Evolutionary conservation across 2,888 invertebrate genomes (phyloP).

Genomic region (Xestobium rufovillosum): DNA sequence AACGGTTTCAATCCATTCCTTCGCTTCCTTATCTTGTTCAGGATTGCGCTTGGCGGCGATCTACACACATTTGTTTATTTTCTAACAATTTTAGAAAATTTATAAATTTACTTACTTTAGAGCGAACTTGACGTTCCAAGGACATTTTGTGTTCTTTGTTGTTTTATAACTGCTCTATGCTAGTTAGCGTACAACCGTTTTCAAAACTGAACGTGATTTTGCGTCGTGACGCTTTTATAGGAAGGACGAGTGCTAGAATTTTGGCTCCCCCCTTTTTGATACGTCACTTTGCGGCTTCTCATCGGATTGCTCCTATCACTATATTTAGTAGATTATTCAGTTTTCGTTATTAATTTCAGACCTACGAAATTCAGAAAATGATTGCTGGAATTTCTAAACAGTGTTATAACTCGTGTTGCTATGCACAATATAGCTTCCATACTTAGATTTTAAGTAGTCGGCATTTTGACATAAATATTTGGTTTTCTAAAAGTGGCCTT

Average conservation of each 20-base stretch:
- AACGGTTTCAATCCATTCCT: slow-evolving; percentile 86
- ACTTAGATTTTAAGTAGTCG: no score
- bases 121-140: slow-evolving; percentile 86
- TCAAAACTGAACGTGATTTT: slow-evolving; percentile 33
- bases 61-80: slow-evolving; percentile 41
- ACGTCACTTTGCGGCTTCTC: slow-evolving; percentile 17
- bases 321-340: slow-evolving; percentile 41
- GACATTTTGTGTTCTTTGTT: slow-evolving; percentile 56
- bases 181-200: no score
- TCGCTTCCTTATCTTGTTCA: slow-evolving; percentile 77
- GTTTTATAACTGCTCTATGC: slow-evolving; percentile 26
- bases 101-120: slow-evolving; percentile 59
- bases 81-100: slow-evolving; percentile 19
- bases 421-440: no score
- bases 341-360: slow-evolving; percentile 24
- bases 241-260: slow-evolving; percentile 13
- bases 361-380: slow-evolving; percentile 3
- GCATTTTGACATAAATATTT: no score
- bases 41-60: slow-evolving; percentile 77
- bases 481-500: no score
- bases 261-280: slow-evolving; percentile 14
- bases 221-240: slow-evolving; percentile 39
- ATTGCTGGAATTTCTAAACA: no score
- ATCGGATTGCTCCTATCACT: slow-evolving; percentile 27
- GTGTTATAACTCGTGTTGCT: no score